Conservation (phyloP, 2,888 invertebrate genomes). For the Aromia moschata region DNA sequence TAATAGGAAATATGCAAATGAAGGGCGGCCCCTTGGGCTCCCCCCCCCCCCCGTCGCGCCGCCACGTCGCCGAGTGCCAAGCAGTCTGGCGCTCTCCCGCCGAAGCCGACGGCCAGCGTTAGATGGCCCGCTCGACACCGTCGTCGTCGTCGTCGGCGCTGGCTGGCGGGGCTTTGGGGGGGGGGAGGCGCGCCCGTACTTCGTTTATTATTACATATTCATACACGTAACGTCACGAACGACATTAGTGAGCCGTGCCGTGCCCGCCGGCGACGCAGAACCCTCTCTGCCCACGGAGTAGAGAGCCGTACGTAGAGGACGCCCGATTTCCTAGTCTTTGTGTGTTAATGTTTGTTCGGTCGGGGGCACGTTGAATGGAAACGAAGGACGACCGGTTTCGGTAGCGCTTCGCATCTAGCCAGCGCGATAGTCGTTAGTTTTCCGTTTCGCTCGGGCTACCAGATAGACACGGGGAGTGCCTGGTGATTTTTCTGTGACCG, state of each 20-base stretch:
- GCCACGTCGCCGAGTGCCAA: slow-evolving; percentile 36
- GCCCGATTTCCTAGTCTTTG: slow-evolving; percentile 33
- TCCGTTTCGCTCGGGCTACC: not conserved
- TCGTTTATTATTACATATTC: slow-evolving; percentile 51
- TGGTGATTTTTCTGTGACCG: too few species aligned
- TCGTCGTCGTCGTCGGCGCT: too few species aligned
- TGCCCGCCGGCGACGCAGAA: slow-evolving; percentile 6
- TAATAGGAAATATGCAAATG: not conserved
- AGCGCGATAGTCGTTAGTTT: slow-evolving; percentile 1
- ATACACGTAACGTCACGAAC: slow-evolving; percentile 46
- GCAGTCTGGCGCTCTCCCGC: slow-evolving; percentile 41
- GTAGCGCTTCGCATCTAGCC: slow-evolving; percentile 28
- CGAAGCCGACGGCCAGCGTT: slow-evolving; percentile 23
- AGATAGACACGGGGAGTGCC: not conserved
- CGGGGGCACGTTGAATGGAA: slow-evolving; percentile 15
- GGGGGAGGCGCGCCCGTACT: slow-evolving; percentile 18
- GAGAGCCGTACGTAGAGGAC: not conserved
- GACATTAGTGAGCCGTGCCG: slow-evolving; percentile 28
- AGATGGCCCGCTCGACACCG: too few species aligned
- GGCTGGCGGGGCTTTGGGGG: slow-evolving; percentile 37
- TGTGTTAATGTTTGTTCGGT: slow-evolving; percentile 24
- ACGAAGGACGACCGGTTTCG: slow-evolving; percentile 38
- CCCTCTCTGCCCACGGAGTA: slow-evolving; percentile 16
- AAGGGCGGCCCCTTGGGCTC: too few species aligned
- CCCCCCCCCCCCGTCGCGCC: slow-evolving; percentile 3